Conservation (phyloP, 1,140 invertebrate species). For the Papilio machaon region DNA sequence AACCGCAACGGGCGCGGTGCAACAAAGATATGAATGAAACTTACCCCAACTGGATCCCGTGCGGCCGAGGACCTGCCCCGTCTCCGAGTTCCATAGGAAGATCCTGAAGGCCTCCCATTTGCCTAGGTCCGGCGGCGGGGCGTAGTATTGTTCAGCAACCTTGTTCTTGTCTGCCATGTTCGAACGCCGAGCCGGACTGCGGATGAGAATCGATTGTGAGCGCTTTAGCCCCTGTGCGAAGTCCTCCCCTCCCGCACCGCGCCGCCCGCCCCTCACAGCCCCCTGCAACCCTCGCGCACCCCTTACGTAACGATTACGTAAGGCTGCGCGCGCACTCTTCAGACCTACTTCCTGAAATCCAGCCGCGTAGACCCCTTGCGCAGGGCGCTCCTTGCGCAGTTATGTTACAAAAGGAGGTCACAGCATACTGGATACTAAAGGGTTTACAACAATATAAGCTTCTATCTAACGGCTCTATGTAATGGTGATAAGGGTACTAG, state of each 20-base stretch:
- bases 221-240: conserved; percentile 61
- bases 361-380: conserved; percentile 40
- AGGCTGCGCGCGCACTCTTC: conserved; percentile 71
- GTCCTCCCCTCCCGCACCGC: conserved; percentile 52
- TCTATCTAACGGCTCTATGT: conserved; percentile 41
- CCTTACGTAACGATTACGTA: conserved; percentile 79
- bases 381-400: conserved; percentile 27
- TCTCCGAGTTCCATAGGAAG: conserved; percentile 95
- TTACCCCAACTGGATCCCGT: conserved; percentile 96
- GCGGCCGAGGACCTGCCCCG: conserved; percentile 92
- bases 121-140: conserved; percentile 89
- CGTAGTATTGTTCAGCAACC: conserved; percentile 88
- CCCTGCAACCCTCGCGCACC: conserved; percentile 64
- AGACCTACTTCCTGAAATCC: conserved; percentile 54
- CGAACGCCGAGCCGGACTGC: conserved; percentile 74
- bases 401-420: conserved; percentile 44
- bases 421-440: conserved; percentile 45
- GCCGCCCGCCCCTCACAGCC: conserved; percentile 40
- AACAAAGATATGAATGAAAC: conserved; percentile 67
- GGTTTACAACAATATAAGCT: conserved; percentile 46
- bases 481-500: conserved; percentile 41
- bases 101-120: conserved; percentile 92
- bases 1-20: conserved; percentile 33
- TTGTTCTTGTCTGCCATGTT: conserved; percentile 89
- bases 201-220: conserved; percentile 74